Evolutionary conservation across 2,888 invertebrate species (phyloP).

Genomic region (Cantharis rufa): DNA sequence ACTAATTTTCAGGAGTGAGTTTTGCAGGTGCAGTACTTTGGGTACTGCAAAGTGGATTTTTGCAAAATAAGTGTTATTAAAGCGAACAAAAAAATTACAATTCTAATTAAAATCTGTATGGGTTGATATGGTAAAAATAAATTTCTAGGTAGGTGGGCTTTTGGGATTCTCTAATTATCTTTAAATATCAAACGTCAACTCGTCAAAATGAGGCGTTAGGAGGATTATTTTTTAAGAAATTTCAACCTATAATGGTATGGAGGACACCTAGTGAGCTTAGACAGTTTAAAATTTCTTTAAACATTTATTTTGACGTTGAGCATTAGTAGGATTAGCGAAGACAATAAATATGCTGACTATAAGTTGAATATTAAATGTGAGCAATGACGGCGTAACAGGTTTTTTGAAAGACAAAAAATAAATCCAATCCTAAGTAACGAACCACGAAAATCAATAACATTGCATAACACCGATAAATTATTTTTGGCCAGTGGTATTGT

Average conservation of each 20-base stretch:
- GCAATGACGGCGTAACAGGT: conserved; percentile 11
- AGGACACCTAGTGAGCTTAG: conserved; percentile 26
- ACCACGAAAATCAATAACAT: not conserved
- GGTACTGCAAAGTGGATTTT: no score
- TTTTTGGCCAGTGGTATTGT: not conserved
- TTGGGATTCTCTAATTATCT: conserved; percentile 19
- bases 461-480: not conserved
- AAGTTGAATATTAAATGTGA: conserved; percentile 18
- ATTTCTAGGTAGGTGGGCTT: conserved; percentile 24
- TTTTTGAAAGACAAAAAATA: not conserved
- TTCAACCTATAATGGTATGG: conserved; percentile 18
- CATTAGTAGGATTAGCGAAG: conserved; percentile 27
- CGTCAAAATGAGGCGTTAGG: conserved; percentile 27
- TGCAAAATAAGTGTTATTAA: no score
- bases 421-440: not conserved
- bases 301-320: conserved; percentile 30
- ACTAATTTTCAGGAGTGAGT: no score
- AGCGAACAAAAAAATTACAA: not conserved
- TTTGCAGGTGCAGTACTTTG: no score
- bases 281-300: conserved; percentile 28
- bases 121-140: not conserved
- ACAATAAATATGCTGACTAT: conserved; percentile 22
- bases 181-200: conserved; percentile 29
- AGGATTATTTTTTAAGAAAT: conserved; percentile 25
- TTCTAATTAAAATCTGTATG: not conserved